Conservation (phyloP, 1,140 invertebrate genomes). For the Cotesia typhae region DNA sequence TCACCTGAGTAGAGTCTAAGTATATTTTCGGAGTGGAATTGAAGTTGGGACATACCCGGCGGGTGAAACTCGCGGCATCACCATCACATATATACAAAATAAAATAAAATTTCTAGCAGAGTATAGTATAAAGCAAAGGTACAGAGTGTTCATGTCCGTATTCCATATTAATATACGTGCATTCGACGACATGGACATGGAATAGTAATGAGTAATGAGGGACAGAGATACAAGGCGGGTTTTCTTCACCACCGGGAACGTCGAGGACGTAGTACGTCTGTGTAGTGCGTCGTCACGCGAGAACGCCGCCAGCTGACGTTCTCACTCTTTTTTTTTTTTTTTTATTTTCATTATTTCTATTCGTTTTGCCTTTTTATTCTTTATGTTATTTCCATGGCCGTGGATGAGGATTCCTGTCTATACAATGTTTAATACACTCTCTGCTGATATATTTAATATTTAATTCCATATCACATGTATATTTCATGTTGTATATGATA, state of each 20-base stretch:
- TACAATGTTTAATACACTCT: too few species aligned
- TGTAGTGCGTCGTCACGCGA: slow-evolving; percentile 54
- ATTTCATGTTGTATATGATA: too few species aligned
- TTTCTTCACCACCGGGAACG: slow-evolving; percentile 43
- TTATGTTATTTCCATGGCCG: too few species aligned
- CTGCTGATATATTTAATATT: too few species aligned
- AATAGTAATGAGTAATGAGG: slow-evolving; percentile 52
- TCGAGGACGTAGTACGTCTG: slow-evolving; percentile 33
- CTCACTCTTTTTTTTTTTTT: slow-evolving; percentile 37
- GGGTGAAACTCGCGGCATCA: slow-evolving; percentile 15
- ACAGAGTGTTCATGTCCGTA: neutral
- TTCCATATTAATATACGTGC: neutral
- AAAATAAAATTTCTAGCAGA: too few species aligned
- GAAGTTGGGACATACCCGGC: slow-evolving; percentile 26
- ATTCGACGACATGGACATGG: slow-evolving; percentile 45
- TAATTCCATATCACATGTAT: too few species aligned
- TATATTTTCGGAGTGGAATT: neutral
- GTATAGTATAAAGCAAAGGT: too few species aligned
- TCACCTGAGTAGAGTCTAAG: slow-evolving; percentile 17
- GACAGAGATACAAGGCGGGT: slow-evolving; percentile 55
- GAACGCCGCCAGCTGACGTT: slow-evolving; percentile 56
- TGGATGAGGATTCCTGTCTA: too few species aligned
- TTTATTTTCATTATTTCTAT: neutral
- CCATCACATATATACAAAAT: neutral
- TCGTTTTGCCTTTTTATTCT: neutral